These are phyloP conservation scores for Lepus americanus DNA, from an alignment of 2,113 vertebrate species.

Conservation along the genomic window DNA sequence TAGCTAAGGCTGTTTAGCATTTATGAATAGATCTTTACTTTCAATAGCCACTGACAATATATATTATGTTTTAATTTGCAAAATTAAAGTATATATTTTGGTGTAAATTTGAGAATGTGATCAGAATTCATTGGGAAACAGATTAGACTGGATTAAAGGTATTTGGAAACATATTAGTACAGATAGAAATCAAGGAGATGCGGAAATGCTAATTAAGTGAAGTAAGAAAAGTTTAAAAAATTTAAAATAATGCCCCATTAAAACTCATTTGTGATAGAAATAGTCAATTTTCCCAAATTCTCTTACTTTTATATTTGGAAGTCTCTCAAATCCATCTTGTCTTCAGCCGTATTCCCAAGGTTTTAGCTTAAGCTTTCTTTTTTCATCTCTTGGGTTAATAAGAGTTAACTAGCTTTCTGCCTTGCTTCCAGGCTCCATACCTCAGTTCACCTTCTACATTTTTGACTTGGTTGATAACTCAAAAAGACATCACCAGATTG, in stretches of 20 bases:
- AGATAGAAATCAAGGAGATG: not conserved
- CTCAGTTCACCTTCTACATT: not conserved
- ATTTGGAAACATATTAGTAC: not conserved
- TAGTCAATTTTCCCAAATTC: not conserved
- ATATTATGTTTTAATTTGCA: not conserved
- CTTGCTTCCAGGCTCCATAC: not conserved
- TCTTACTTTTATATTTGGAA: constrained; percentile 35
- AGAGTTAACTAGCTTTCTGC: not conserved
- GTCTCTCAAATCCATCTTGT: not conserved
- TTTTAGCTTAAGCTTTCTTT: not conserved
- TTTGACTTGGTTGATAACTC: not conserved
- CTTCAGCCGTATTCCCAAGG: not conserved
- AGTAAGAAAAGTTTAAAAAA: constrained; percentile 17
- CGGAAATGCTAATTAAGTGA: not conserved
- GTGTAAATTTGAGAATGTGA: not conserved
- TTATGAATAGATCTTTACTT: not conserved
- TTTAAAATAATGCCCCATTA: not conserved
- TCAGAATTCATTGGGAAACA: not conserved
- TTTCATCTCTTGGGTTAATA: not conserved
- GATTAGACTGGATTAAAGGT: not conserved
- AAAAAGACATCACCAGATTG: not conserved
- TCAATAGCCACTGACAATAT: not conserved
- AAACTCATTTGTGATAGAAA: not conserved
- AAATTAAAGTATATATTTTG: not conserved
- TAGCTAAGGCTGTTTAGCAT: not conserved